These are phyloP conservation scores for Equus przewalskii DNA, from an alignment of 2,113 vertebrate species.

Conservation along the genomic window DNA sequence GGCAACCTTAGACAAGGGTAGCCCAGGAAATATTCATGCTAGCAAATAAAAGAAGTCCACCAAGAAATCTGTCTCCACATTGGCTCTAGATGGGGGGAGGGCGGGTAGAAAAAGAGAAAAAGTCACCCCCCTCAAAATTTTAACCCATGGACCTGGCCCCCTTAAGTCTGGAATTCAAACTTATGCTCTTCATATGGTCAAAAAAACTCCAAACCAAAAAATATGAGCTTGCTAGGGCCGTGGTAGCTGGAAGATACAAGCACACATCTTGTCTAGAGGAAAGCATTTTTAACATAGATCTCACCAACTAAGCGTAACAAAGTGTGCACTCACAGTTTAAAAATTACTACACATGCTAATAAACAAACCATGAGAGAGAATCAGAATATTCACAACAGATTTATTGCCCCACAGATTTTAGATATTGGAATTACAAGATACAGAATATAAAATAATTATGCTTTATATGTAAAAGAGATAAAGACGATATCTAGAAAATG, in stretches of 20 bases:
- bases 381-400: not conserved
- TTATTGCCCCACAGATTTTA: not conserved
- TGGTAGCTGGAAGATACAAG: not conserved
- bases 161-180: not conserved
- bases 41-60: not conserved
- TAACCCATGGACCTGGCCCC: not conserved
- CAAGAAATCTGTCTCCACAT: not conserved
- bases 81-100: not conserved
- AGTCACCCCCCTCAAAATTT: not conserved
- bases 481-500: not conserved
- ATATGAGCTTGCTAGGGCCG: not conserved
- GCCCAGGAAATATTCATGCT: not conserved
- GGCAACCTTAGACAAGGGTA: not conserved
- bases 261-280: not conserved
- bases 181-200: not conserved
- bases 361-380: not conserved
- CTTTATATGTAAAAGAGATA: not conserved
- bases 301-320: not conserved
- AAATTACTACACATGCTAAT: not conserved
- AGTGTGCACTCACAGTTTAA: not conserved
- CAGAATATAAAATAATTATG: not conserved
- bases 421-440: not conserved
- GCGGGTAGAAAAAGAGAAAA: not conserved
- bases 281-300: not conserved
- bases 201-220: conserved; percentile 24